Conservation (phyloP, 2,888 invertebrate species). For the Melipona bicolor region DNA sequence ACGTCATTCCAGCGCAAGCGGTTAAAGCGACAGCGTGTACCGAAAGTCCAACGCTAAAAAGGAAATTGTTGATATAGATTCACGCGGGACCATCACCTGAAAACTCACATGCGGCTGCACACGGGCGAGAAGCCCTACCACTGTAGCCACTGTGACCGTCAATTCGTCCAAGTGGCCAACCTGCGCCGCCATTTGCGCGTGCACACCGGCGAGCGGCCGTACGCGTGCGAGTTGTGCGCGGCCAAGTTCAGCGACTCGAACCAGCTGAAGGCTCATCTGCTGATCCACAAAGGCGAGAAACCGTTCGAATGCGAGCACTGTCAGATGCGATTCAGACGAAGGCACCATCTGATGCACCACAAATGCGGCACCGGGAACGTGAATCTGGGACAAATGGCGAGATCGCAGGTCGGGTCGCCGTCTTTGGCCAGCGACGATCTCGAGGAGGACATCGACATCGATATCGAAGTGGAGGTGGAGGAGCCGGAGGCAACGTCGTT, state of each 20-base stretch:
- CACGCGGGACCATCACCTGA: constrained; percentile 96
- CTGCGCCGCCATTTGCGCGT: constrained; percentile 94
- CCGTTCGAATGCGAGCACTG: constrained; percentile 94
- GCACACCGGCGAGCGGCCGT: constrained; percentile 96
- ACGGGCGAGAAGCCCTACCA: constrained; percentile 97
- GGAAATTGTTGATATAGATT: constrained; percentile 84
- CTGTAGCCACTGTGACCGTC: constrained; percentile 95
- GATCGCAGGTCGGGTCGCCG: constrained; percentile 72
- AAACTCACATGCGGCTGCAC: constrained; percentile 96
- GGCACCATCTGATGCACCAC: constrained; percentile 94
- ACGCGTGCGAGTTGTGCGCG: constrained; percentile 93
- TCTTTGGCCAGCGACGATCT: constrained; percentile 75
- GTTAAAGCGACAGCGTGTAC: too few species aligned
- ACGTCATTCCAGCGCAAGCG: too few species aligned
- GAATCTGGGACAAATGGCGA: constrained; percentile 22
- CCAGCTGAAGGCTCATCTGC: constrained; percentile 94
- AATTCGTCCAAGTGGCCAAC: constrained; percentile 97
- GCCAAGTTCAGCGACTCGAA: constrained; percentile 96
- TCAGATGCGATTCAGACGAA: constrained; percentile 91
- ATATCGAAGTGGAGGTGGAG: constrained; percentile 85
- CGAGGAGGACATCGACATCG: constrained; percentile 80
- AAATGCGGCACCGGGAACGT: constrained; percentile 87
- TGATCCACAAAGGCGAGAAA: constrained; percentile 96
- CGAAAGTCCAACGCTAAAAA: too few species aligned
- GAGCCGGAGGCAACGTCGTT: constrained; percentile 84